Percentiles rank a stretch among this genome's conserved stretches.
Conservation (phyloP, 23 tunicate species). For the Oikopleura dioica region DNA sequence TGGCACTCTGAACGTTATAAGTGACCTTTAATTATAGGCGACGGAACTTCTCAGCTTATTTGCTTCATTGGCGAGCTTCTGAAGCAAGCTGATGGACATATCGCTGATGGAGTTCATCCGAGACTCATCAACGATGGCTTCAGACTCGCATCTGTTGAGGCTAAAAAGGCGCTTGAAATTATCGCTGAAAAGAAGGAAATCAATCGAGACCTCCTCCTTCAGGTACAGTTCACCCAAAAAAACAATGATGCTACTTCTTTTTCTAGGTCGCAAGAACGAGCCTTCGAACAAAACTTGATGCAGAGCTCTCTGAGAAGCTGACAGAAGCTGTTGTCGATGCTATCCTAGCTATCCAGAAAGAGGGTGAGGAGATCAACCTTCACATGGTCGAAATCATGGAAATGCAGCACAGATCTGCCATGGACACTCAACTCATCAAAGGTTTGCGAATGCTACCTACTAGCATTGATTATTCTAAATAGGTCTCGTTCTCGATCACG, state of each 20-base stretch:
- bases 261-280: slow-evolving; percentile 81
- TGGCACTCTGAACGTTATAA: too few species aligned
- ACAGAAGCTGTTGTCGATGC: slow-evolving; percentile 91
- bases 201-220: slow-evolving; percentile 34
- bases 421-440: slow-evolving; percentile 18
- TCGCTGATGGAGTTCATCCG: slow-evolving; percentile 96
- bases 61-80: slow-evolving; percentile 70
- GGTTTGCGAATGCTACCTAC: too few species aligned
- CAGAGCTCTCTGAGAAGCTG: slow-evolving; percentile 53
- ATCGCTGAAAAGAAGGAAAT: slow-evolving; percentile 30
- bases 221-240: too few species aligned
- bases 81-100: slow-evolving; percentile 72
- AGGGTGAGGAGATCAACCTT: slow-evolving; percentile 57
- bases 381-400: slow-evolving; percentile 99
- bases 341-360: slow-evolving; percentile 40
- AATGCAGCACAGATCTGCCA: slow-evolving; percentile 58
- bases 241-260: too few species aligned
- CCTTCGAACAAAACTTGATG: slow-evolving; percentile 61
- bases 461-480: too few species aligned
- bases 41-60: slow-evolving; percentile 84
- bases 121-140: slow-evolving; percentile 84
- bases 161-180: slow-evolving; percentile 41
- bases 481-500: slow-evolving; percentile 94
- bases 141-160: slow-evolving; percentile 28
- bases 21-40: too few species aligned